Base-by-base conservation (phyloP, 2,113 vertebrate species). In the Ictidomys tridecemlineatus region DNA sequence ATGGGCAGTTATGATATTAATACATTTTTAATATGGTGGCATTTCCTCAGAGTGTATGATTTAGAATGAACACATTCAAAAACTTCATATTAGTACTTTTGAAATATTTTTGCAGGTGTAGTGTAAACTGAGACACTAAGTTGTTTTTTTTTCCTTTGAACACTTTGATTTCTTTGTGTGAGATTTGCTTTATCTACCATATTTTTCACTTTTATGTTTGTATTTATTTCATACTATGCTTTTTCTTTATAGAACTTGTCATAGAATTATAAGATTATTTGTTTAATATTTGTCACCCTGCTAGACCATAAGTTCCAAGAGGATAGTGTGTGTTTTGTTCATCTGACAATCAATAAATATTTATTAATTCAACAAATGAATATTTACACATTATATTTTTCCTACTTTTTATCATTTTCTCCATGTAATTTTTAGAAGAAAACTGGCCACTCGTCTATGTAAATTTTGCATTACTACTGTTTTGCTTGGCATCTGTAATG, bases 81-180 rank as follows among this genome's bases (percentile, higher is more conserved):
- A 89, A 28, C 32, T 77, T 73, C 51, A 28, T 93, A 79, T 67
- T 26, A 67, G 34, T 37, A 67, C 24, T 76, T 86, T 65, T 76
- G 34, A 92, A 85, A 78, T 94, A 61, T 22, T 94, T 97, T 85
- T 97, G 22, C 56, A 82, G 67, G 28, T 92, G 39, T 76, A 45
- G 69, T 78, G n/a, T 80, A 76, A 92, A 69, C 78, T 63, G 84
- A 80, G 56, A 85, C 34, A 65, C 28, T 42, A 78, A 51, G 8
- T 5, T 42, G 48, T 89, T 79, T 79, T 17, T n/a, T 17, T 51
- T 51, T 51, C 12, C 72, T 92, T 89, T 32, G 69, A 95, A 94
- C 78, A 16, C 56, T 89, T 94, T 67, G 56, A 85, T 95, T 69
- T 85, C 82, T 80, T 94, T 39, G 51, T 76, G 28, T 22, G 48